Evolutionary conservation across 1,140 invertebrate genomes (phyloP).

Genomic region (Acromyrmex echinatior): DNA sequence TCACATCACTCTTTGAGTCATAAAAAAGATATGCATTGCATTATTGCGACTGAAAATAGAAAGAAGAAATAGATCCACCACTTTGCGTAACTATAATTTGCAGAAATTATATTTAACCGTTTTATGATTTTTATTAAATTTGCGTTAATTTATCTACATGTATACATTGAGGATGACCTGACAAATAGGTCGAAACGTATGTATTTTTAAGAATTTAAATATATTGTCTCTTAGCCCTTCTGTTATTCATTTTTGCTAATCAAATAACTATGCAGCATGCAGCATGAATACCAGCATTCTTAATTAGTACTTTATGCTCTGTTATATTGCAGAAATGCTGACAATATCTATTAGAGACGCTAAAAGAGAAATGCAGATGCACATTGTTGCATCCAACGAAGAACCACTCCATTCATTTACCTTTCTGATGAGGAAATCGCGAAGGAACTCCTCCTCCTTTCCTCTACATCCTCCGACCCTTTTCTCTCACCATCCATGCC

Average conservation of each 20-base stretch:
- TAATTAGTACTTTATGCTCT: constrained; percentile 45
- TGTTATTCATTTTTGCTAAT: neutral
- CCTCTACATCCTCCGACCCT: neutral
- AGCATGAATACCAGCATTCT: neutral
- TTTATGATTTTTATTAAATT: no score
- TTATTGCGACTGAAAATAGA: no score
- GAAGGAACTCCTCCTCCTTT: constrained; percentile 35
- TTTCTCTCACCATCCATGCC: neutral
- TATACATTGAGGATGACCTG: no score
- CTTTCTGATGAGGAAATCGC: constrained; percentile 63
- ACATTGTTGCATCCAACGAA: constrained; percentile 45
- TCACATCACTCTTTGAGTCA: no score
- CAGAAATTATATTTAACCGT: no score
- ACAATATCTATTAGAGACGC: constrained; percentile 56
- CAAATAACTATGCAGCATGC: neutral
- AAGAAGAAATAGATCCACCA: no score
- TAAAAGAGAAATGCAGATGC: constrained; percentile 47
- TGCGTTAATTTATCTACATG: no score
- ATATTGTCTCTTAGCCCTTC: no score
- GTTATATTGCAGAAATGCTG: constrained; percentile 19
- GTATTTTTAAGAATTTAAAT: no score
- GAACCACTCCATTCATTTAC: constrained; percentile 43
- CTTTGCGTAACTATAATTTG: no score
- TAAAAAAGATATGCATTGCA: no score
- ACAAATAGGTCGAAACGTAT: no score